phyloP scores from a whole-genome alignment of 2,888 invertebrate species.

The Cylindroiulus punctatus region DNA sequence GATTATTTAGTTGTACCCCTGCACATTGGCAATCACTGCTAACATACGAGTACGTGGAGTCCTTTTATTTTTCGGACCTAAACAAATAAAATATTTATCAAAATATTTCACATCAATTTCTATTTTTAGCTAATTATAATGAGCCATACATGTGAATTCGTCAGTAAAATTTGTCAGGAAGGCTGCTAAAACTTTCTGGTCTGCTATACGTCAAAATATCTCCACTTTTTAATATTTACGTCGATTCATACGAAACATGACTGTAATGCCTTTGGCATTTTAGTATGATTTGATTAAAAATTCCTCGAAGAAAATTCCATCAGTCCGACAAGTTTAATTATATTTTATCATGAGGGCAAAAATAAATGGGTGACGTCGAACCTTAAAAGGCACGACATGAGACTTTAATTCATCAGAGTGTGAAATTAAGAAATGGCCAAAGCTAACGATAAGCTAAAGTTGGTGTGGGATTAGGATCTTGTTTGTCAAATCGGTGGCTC shows the following conservation, averaged over 20 bases:
- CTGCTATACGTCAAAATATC: background rate
- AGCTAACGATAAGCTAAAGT: conserved; percentile 7
- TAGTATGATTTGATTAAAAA: background rate
- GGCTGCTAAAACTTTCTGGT: background rate
- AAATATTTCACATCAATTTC: too few relatives aligned
- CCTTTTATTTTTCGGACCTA: too few relatives aligned
- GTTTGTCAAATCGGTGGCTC: background rate
- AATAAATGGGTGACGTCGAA: background rate
- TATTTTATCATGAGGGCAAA: background rate
- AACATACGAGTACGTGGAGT: too few relatives aligned
- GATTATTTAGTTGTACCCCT: too few relatives aligned
- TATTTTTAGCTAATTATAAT: too few relatives aligned
- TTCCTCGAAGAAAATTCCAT: background rate
- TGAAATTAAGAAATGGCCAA: background rate
- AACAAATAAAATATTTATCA: too few relatives aligned
- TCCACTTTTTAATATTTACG: conserved; percentile 12
- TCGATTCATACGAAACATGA: background rate
- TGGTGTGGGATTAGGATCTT: background rate
- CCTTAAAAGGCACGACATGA: background rate
- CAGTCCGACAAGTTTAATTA: conserved; percentile 12
- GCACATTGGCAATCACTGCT: too few relatives aligned
- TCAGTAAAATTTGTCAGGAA: too few relatives aligned
- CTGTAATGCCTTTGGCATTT: background rate
- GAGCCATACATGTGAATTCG: too few relatives aligned
- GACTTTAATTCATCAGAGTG: background rate